A percentile compares a stretch with the other conserved stretches of the same genome.
phyloP scores from a whole-genome alignment of 2,888 invertebrate species.

The Microctonus aethiopoides region DNA sequence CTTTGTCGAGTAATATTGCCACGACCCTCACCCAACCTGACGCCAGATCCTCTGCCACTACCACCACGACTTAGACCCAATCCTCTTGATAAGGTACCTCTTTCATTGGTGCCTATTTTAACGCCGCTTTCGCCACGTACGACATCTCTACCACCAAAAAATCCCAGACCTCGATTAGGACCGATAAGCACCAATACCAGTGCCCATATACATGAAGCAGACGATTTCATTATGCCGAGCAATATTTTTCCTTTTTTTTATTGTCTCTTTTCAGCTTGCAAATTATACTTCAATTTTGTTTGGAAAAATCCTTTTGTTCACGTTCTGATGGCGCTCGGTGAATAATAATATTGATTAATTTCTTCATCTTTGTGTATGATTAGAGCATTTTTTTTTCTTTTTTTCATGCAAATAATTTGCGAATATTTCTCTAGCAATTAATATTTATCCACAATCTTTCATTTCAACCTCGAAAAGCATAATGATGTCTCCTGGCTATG shows the following conservation, averaged over 20 bases:
- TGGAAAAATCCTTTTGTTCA: too few species aligned
- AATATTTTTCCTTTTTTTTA: not conserved
- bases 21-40: conserved; percentile 58
- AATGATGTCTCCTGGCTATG: too few species aligned
- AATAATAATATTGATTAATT: too few species aligned
- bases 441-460: too few species aligned
- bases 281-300: not conserved
- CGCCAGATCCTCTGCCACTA: conserved; percentile 54
- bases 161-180: conserved; percentile 40
- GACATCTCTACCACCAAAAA: conserved; percentile 47
- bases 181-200: conserved; percentile 38
- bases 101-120: conserved; percentile 58
- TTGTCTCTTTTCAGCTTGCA: not conserved
- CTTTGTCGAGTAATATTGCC: conserved; percentile 58
- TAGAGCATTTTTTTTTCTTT: too few species aligned
- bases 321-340: too few species aligned
- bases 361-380: too few species aligned
- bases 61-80: conserved; percentile 52
- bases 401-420: too few species aligned
- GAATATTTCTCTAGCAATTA: too few species aligned
- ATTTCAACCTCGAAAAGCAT: too few species aligned
- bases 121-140: conserved; percentile 61
- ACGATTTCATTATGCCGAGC: conserved; percentile 34
- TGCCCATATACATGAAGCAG: conserved; percentile 34
- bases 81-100: conserved; percentile 53